Base-by-base conservation (phyloP, 2,888 invertebrate genomes). In the Lepidochitona cinerea region DNA sequence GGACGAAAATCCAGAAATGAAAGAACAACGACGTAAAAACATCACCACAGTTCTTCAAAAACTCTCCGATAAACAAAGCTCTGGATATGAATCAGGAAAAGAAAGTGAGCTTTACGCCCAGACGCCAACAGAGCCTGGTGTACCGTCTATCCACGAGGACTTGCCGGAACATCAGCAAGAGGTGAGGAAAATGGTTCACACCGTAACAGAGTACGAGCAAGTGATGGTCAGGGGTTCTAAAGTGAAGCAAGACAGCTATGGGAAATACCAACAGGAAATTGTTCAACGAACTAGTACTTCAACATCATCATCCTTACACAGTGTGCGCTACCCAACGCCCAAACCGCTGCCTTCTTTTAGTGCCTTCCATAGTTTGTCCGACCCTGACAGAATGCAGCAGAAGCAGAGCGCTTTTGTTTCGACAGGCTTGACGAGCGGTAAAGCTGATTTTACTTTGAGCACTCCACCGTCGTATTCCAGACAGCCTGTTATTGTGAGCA, bases 11-110 rank as follows among this genome's bases (percentile, higher is more conserved):
- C n/a, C 35, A 18, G 66, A 36, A 36, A 35, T 37, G 35, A 35
- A n/a, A 35, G 66, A 66, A n/a, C 66, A 66, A 66, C 36, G 35
- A 14, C 14, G 37, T 9, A 35, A 66, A 37, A 37, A 35, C 36
- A 66, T 66, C 29, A 37, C 35, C 18, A 26, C 35, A 18, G 66
- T 66, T 14, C 37, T 66, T 23, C 66, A 66, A 35, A 14, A 37
- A 36, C 66, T 66, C 26, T 66, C 66, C n/a, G 66, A 66, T 36
- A 66, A 66, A 66, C 66, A 66, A n/a, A 66, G 66, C 66, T 66
- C 66, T 14, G 66, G 66, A 1, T 66, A 66, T 9, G 66, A 66
- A 36, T 66, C 66, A 18, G 66, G 37, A 36, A 35, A 37, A 29
- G 66, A 66, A n/a, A 1, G n/a, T 66, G 66, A 66, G 14, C 59